Evolutionary conservation across 1,140 invertebrate species (phyloP).

Genomic region (Nilaparvata lugens): DNA sequence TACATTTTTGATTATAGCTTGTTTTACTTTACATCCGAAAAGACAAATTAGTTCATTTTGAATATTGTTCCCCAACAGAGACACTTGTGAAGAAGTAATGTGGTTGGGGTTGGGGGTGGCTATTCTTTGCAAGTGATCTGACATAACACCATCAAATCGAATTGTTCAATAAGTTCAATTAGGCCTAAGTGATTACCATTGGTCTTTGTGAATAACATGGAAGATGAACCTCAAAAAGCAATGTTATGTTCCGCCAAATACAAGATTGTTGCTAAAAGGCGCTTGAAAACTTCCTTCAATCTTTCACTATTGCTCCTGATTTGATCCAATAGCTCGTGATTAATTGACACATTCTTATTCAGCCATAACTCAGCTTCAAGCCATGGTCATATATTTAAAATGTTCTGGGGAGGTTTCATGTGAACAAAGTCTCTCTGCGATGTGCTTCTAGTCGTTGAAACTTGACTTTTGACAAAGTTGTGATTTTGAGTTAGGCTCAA

Average conservation of each 20-base stretch:
- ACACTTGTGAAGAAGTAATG: slow-evolving; percentile 17
- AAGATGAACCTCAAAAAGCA: slow-evolving; percentile 19
- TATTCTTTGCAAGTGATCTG: slow-evolving; percentile 20
- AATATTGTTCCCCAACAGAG: slow-evolving; percentile 10
- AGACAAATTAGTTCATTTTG: slow-evolving; percentile 28
- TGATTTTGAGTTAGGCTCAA: slow-evolving; percentile 10
- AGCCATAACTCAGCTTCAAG: not conserved
- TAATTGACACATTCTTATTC: slow-evolving; percentile 5
- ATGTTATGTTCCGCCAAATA: slow-evolving; percentile 22
- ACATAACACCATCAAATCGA: slow-evolving; percentile 23
- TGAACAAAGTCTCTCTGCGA: slow-evolving; percentile 9
- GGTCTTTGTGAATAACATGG: slow-evolving; percentile 18
- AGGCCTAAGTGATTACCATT: slow-evolving; percentile 25
- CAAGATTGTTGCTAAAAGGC: slow-evolving; percentile 16
- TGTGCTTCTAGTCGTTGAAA: slow-evolving; percentile 10
- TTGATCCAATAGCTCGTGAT: slow-evolving; percentile 10
- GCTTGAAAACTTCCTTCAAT: slow-evolving; percentile 15
- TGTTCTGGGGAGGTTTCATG: slow-evolving; percentile 12
- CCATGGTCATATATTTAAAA: slow-evolving; percentile 14
- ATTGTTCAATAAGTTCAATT: slow-evolving; percentile 22
- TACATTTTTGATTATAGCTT: slow-evolving; percentile 21
- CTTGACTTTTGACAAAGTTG: slow-evolving; percentile 5
- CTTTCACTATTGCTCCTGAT: slow-evolving; percentile 3
- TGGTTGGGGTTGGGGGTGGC: slow-evolving; percentile 7
- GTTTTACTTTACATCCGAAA: slow-evolving; percentile 21